phyloP scores from a whole-genome alignment of 2,797 vertebrate species.

The Myripristis jacobus region DNA sequence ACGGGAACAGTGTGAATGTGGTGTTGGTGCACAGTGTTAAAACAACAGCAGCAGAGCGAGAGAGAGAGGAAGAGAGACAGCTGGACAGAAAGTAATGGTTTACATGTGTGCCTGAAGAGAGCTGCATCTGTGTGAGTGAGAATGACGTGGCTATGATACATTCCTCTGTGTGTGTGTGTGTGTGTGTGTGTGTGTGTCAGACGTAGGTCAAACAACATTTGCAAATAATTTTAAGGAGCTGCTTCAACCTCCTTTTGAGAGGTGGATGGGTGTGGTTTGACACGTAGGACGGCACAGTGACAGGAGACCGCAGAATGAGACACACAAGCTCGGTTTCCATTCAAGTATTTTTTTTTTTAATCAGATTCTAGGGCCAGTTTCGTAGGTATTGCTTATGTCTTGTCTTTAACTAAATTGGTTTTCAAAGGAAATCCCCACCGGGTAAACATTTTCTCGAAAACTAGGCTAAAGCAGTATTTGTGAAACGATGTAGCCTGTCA shows the following conservation, averaged over 20 bases:
- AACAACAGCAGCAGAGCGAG: slow-evolving; percentile 20
- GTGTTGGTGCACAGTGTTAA: not conserved
- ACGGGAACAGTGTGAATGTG: too few species aligned
- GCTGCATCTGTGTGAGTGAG: slow-evolving; percentile 35
- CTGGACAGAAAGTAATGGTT: slow-evolving; percentile 40
- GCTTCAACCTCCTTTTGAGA: slow-evolving; percentile 8
- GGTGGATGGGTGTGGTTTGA: not conserved
- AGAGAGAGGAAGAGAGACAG: not conserved
- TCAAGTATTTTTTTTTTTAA: too few species aligned
- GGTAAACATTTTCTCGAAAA: too few species aligned
- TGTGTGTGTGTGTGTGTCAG: slow-evolving; percentile 3
- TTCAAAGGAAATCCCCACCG: too few species aligned
- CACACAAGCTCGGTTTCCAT: too few species aligned
- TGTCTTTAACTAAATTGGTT: too few species aligned
- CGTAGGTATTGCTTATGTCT: too few species aligned
- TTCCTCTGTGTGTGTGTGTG: slow-evolving; percentile 19
- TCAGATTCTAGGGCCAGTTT: too few species aligned
- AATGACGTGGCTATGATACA: slow-evolving; percentile 48
- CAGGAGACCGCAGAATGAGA: not conserved
- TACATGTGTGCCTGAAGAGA: slow-evolving; percentile 42
- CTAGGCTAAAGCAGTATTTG: too few species aligned
- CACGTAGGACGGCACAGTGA: not conserved
- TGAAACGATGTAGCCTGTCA: too few species aligned
- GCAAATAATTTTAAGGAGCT: slow-evolving; percentile 19
- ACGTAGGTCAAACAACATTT: slow-evolving; percentile 32